phyloP scores from a whole-genome alignment of 2,888 invertebrate species.

The Pasiphila rectangulata region DNA sequence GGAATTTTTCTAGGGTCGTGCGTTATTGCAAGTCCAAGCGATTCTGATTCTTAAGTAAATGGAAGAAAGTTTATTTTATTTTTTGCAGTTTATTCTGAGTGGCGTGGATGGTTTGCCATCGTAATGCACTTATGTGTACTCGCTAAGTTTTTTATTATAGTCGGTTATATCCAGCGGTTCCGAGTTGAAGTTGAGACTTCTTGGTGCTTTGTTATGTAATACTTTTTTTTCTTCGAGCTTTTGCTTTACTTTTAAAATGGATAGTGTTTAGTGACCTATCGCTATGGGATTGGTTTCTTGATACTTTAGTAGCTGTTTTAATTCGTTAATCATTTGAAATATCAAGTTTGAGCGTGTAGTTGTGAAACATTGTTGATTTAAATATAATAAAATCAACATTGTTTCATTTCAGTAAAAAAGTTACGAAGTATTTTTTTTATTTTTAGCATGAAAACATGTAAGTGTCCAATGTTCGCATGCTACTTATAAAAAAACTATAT shows the following conservation, averaged over 20 bases:
- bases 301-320: neutral
- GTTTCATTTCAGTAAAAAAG: no score
- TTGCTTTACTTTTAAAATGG: slow-evolving; percentile 1
- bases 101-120: slow-evolving; percentile 52
- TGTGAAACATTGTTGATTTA: no score
- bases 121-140: slow-evolving; percentile 80
- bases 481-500: no score
- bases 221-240: slow-evolving; percentile 11
- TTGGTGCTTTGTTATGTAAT: slow-evolving; percentile 63
- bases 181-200: slow-evolving; percentile 61
- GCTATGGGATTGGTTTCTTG: neutral
- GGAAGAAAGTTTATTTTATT: neutral
- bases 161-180: slow-evolving; percentile 72
- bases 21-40: neutral
- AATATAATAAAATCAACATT: no score
- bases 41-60: neutral
- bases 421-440: no score
- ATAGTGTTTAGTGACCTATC: neutral
- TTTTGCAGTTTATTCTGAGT: slow-evolving; percentile 1
- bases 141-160: slow-evolving; percentile 79
- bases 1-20: neutral
- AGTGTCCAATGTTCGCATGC: no score
- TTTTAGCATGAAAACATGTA: no score
- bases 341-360: no score
- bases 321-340: no score